These are phyloP conservation scores for Prinia subflava DNA, from an alignment of 2,113 vertebrate species.

Conservation along the genomic window DNA sequence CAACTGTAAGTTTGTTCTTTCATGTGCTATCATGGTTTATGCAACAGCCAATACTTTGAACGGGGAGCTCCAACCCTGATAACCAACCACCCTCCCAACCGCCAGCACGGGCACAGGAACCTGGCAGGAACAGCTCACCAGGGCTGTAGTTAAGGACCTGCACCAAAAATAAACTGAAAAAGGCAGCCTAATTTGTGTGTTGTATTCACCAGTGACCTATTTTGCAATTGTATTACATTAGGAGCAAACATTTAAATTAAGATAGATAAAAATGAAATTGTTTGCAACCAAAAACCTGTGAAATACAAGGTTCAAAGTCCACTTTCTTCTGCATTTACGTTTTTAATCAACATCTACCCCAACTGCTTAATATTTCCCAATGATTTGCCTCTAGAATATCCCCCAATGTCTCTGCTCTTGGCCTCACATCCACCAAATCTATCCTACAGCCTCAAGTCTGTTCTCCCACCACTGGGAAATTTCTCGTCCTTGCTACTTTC, in stretches of 20 bases:
- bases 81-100: background rate
- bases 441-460: too few species aligned
- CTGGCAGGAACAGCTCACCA: background rate
- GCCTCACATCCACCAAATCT: background rate
- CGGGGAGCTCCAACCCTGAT: background rate
- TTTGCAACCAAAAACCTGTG: background rate
- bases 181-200: rapidly evolving
- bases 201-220: background rate
- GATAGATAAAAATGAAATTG: background rate
- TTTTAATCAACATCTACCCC: background rate
- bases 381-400: background rate
- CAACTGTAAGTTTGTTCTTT: background rate
- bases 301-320: background rate
- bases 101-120: background rate
- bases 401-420: background rate
- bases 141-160: background rate
- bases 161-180: background rate
- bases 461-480: background rate
- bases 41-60: background rate
- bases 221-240: background rate
- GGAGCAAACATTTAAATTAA: background rate
- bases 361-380: background rate
- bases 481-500: background rate
- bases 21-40: background rate
- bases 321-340: background rate